Conservation (phyloP, 2,797 vertebrate species). For the Chelidonichthys spinosus region DNA sequence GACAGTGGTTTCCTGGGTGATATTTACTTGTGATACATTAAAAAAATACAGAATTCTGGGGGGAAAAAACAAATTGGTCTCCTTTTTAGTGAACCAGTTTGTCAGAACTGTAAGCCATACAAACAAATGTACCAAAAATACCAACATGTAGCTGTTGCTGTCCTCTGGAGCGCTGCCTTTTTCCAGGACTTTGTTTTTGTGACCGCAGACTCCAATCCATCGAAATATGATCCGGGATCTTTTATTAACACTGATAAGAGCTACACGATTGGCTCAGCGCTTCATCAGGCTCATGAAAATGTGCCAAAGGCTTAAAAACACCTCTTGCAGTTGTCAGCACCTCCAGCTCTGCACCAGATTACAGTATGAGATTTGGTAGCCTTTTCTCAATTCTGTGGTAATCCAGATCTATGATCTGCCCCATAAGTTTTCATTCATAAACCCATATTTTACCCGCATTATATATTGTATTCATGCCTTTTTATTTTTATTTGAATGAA, state of each 20-base stretch:
- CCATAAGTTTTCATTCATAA: background rate
- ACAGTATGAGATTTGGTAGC: background rate
- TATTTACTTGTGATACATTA: no score
- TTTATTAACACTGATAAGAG: slow-evolving; percentile 7
- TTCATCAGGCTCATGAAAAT: background rate
- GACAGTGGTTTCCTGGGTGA: no score
- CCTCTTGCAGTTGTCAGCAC: background rate
- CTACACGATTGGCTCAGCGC: background rate
- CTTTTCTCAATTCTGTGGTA: background rate
- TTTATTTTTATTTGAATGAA: slow-evolving; percentile 7
- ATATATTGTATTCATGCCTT: background rate
- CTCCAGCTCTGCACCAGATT: slow-evolving; percentile 7
- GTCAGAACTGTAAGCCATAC: no score
- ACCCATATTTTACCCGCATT: background rate
- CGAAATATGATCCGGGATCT: background rate
- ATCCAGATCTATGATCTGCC: background rate
- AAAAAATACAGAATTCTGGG: background rate
- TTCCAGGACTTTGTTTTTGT: background rate
- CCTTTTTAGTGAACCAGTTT: no score
- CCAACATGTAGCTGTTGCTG: background rate
- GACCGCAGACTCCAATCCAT: background rate
- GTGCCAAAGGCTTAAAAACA: slow-evolving; percentile 19
- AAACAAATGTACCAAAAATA: background rate
- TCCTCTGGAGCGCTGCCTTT: background rate
- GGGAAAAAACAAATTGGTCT: background rate